Percentiles rank a stretch among this genome's conserved stretches.
Conservation (phyloP, 2,113 vertebrate genomes). For the Pomatostomus ruficeps region DNA sequence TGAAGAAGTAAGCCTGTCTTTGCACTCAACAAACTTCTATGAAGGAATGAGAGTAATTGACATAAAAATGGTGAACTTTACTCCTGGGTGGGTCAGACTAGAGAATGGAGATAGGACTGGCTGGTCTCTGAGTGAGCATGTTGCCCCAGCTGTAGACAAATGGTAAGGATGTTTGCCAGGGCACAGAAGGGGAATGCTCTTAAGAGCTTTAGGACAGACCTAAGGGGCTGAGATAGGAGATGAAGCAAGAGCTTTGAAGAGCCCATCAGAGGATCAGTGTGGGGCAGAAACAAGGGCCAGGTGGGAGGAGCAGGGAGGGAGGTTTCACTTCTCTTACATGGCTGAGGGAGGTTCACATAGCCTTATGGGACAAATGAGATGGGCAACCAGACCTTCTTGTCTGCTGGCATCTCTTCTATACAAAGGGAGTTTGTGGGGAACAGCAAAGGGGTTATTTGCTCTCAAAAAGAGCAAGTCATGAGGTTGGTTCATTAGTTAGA, state of each 20-base stretch:
- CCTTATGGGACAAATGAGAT: rapidly evolving
- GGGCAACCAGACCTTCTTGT: background rate
- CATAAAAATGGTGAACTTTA: background rate
- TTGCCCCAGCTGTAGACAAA: background rate
- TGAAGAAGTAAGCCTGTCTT: background rate
- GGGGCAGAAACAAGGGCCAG: background rate
- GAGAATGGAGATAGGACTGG: background rate
- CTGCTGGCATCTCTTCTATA: background rate
- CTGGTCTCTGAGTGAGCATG: background rate
- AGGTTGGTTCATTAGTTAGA: background rate
- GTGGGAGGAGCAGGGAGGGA: background rate
- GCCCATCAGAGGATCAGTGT: background rate
- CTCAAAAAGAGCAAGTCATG: background rate
- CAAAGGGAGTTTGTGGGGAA: background rate
- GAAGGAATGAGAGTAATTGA: background rate
- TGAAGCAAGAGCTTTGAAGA: background rate
- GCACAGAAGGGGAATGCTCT: background rate
- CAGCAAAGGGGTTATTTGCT: background rate
- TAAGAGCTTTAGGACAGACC: background rate
- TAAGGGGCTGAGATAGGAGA: background rate
- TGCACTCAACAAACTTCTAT: background rate
- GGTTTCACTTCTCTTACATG: background rate
- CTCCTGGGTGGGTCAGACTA: background rate
- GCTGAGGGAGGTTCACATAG: background rate
- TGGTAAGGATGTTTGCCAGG: background rate